phyloP scores from a whole-genome alignment of 2,113 vertebrate species.

The Silurus meridionalis region DNA sequence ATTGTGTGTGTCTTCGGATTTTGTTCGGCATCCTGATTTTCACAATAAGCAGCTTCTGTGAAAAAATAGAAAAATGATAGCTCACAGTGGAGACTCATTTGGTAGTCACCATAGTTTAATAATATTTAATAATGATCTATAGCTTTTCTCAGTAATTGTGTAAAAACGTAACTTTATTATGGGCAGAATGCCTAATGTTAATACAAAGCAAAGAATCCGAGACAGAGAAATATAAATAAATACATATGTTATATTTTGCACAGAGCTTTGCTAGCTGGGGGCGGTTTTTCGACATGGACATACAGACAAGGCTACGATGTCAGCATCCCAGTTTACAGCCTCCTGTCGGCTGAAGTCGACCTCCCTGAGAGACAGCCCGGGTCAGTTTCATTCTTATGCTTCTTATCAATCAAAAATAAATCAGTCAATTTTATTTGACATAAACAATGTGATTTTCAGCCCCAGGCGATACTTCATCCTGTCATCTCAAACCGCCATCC shows the following conservation, averaged over 20 bases:
- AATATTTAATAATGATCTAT: no score
- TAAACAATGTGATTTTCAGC: conserved; percentile 60
- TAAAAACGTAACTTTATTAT: neutral
- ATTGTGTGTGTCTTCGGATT: conserved; percentile 25
- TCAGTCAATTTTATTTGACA: no score
- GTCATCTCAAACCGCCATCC: conserved; percentile 87
- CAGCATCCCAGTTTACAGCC: conserved; percentile 96
- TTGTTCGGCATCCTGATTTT: neutral
- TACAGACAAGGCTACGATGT: conserved; percentile 97
- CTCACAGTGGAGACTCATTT: no score
- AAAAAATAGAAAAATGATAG: no score
- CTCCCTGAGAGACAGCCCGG: conserved; percentile 86
- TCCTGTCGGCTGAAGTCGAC: conserved; percentile 84
- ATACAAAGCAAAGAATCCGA: neutral
- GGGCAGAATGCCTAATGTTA: neutral
- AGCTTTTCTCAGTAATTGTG: neutral
- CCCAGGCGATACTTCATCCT: conserved; percentile 87
- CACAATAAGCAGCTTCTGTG: neutral
- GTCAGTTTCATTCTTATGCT: conserved; percentile 71
- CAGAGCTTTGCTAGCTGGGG: conserved; percentile 92
- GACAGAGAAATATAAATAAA: neutral
- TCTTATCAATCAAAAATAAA: neutral
- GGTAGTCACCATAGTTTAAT: no score
- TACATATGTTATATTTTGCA: conserved; percentile 48
- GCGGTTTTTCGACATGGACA: conserved; percentile 97